Conservation (phyloP, 2,888 invertebrate species). For the Sepiola atlantica region DNA sequence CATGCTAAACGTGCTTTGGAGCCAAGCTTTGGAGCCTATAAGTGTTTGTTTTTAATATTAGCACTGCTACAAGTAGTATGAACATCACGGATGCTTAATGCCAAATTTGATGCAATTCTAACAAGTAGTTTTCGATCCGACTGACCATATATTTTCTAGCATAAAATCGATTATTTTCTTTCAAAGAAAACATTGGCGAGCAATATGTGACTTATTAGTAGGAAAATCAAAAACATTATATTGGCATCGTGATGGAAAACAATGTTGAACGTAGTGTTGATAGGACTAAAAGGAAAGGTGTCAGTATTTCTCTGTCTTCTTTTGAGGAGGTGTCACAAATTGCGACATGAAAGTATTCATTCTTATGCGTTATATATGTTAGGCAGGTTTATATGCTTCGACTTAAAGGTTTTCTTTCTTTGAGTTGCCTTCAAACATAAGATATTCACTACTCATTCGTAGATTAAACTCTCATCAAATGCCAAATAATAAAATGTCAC, state of each 20-base stretch:
- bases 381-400: not conserved
- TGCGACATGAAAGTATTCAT: not conserved
- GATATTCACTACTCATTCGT: not conserved
- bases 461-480: not conserved
- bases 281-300: not conserved
- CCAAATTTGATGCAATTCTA: too few relatives aligned
- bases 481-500: conserved; percentile 19
- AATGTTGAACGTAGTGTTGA: not conserved
- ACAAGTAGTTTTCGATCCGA: too few relatives aligned
- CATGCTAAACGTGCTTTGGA: too few relatives aligned
- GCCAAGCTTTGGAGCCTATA: too few relatives aligned
- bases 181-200: not conserved
- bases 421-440: not conserved
- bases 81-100: too few relatives aligned
- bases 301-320: not conserved
- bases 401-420: not conserved
- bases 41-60: too few relatives aligned
- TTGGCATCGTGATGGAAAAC: not conserved
- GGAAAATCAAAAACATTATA: not conserved
- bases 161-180: not conserved
- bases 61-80: too few relatives aligned
- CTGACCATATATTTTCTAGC: too few relatives aligned
- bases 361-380: not conserved
- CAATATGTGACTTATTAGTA: not conserved
- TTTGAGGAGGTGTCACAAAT: not conserved